Conservation (phyloP, 2,797 vertebrate genomes). For the Centroberyx gerrardi region DNA sequence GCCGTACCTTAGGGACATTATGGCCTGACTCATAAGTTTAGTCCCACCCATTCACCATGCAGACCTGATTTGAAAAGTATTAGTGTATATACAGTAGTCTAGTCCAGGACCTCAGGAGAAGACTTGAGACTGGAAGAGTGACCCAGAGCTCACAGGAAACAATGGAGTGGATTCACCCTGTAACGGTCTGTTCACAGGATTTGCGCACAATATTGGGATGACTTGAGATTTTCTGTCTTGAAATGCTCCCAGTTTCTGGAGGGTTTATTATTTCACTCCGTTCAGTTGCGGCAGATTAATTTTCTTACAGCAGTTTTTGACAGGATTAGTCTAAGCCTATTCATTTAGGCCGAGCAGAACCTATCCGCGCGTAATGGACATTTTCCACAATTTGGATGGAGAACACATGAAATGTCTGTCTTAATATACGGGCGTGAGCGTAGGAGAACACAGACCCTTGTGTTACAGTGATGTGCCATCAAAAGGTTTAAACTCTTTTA, state of each 20-base stretch:
- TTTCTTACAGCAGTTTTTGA: constrained; percentile 45
- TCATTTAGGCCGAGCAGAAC: constrained; percentile 61
- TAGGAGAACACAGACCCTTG: constrained; percentile 10
- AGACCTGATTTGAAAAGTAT: not conserved
- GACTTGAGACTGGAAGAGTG: too few species aligned
- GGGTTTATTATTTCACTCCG: constrained; percentile 31
- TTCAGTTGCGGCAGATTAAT: constrained; percentile 39
- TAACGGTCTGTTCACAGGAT: not conserved
- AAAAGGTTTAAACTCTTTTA: constrained; percentile 18
- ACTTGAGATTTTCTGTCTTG: constrained; percentile 13
- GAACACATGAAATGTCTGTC: constrained; percentile 29
- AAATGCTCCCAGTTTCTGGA: constrained; percentile 8
- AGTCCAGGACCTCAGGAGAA: not conserved
- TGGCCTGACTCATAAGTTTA: not conserved
- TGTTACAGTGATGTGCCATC: constrained; percentile 23
- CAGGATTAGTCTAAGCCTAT: constrained; percentile 66
- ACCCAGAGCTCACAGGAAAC: not conserved
- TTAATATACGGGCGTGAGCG: constrained; percentile 1
- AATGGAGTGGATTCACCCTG: constrained; percentile 6
- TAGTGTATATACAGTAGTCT: not conserved
- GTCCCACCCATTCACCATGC: too few species aligned
- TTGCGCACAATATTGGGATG: constrained; percentile 1
- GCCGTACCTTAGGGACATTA: too few species aligned
- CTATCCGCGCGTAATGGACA: constrained; percentile 59
- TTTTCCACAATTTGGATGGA: constrained; percentile 45